Conservation (phyloP, 2,797 vertebrate species). For the Neostethus bicornis region DNA sequence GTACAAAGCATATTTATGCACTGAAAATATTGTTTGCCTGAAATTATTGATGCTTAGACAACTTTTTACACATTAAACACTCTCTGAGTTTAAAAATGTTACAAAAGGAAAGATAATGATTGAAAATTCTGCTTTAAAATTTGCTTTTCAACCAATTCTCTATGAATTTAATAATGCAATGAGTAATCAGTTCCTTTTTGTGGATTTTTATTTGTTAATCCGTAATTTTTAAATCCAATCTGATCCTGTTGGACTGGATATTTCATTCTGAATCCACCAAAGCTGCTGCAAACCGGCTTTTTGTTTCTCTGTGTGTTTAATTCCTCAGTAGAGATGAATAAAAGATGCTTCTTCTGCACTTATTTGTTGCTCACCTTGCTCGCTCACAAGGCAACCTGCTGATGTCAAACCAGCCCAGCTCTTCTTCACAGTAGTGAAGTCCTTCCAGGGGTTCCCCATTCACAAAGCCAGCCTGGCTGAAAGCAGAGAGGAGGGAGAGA, state of each 20-base stretch:
- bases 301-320: not conserved
- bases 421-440: slow-evolving; percentile 32
- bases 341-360: slow-evolving; percentile 20
- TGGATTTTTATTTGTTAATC: no score
- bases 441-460: slow-evolving; percentile 68
- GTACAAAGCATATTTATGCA: not conserved
- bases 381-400: slow-evolving; percentile 15
- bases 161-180: no score
- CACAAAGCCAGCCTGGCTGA: slow-evolving; percentile 58
- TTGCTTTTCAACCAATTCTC: no score
- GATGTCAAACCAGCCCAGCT: slow-evolving; percentile 30
- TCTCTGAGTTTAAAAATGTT: no score
- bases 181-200: no score
- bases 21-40: not conserved
- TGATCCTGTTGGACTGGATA: no score
- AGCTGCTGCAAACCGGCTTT: not conserved
- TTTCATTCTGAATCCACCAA: no score
- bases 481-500: slow-evolving; percentile 60
- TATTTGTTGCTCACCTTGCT: not conserved
- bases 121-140: no score
- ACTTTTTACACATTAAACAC: no score
- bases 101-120: no score
- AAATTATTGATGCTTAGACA: no score
- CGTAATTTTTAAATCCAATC: no score
- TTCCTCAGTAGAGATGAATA: slow-evolving; percentile 10